Conservation (phyloP, 1,140 invertebrate species). For the Neodiprion lecontei region DNA sequence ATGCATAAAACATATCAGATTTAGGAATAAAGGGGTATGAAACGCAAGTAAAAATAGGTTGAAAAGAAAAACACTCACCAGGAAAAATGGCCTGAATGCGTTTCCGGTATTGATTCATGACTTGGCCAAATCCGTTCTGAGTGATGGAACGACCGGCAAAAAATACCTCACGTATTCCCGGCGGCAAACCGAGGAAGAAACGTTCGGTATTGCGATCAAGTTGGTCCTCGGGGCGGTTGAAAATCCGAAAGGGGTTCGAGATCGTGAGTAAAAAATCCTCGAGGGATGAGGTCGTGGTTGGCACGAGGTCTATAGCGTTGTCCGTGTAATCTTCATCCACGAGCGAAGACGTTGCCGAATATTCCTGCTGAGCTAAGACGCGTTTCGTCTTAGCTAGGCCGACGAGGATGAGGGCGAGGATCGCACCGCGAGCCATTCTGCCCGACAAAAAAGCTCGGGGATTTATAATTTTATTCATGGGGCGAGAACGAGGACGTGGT, state of each 20-base stretch:
- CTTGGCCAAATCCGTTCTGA: background rate
- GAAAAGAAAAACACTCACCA: background rate
- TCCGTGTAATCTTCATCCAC: background rate
- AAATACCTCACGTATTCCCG: background rate
- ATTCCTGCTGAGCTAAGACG: too few species aligned
- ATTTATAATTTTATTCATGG: too few species aligned
- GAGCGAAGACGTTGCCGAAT: too few species aligned
- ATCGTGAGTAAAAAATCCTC: background rate
- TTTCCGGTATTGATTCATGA: conserved; percentile 3
- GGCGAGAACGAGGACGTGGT: too few species aligned
- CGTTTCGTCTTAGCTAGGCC: too few species aligned
- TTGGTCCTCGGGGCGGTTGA: background rate
- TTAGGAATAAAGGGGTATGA: too few species aligned
- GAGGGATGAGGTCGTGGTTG: background rate
- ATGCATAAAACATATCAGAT: too few species aligned
- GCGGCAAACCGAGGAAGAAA: background rate
- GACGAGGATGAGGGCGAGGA: too few species aligned
- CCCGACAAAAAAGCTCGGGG: too few species aligned
- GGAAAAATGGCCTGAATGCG: background rate
- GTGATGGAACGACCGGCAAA: background rate
- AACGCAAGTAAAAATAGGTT: too few species aligned
- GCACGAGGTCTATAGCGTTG: background rate
- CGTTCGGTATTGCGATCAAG: background rate
- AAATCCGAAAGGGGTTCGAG: background rate
- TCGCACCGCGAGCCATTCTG: too few species aligned